Evolutionary conservation across 2,797 vertebrate genomes (phyloP), one percentile per base, ranked within the genome.

Genomic region (Schizopygopsis pylzovi): DNA sequence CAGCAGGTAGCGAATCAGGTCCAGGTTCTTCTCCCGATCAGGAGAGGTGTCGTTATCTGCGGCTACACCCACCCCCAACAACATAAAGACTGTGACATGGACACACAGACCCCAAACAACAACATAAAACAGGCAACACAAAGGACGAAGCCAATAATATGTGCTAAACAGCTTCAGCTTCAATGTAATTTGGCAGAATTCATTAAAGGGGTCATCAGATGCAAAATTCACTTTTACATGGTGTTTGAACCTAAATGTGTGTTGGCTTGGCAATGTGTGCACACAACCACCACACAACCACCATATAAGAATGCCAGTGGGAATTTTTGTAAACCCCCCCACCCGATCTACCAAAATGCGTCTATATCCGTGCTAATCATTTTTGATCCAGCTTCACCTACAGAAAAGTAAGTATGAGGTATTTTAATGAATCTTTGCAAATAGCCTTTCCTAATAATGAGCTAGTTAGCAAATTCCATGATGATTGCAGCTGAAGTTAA

Each of bases 1-100:
- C 87, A 96, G 94, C 93, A 96, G 93, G 93, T 93, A 94, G 85
- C 93, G 94, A 92, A 96, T 95, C 90, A 96, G 92, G 83, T 95
- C 95, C 93, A 96, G 90, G 3, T 94, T 92, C 93, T 96, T 96
- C 92, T 96, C 94, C 87, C 93, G 94, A 82, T 96, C 96, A 83
- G 95, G 89, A 5, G 91, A 88, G 72, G 88, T 83, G 6, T 94
- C 92, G 9, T 91, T 91, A 87, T 95, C 94, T 89, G 92, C 93
- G 94, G 93, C 93, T 90, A 94, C 89, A 90, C 90, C 90, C 87
- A 89, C 88, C 94, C 87, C 92, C 93, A 94, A 94, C 92, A 92
- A 95, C 91, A 95, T 89, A 91, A 92, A 93, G 90, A 73, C 56
- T 81, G 91, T 92, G 71, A 90, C 89, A 90, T 49, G 87, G 88